A percentile compares a stretch with the other conserved stretches of the same genome.
phyloP scores from a whole-genome alignment of 2,888 invertebrate species.

The Microctonus hyperodae region DNA sequence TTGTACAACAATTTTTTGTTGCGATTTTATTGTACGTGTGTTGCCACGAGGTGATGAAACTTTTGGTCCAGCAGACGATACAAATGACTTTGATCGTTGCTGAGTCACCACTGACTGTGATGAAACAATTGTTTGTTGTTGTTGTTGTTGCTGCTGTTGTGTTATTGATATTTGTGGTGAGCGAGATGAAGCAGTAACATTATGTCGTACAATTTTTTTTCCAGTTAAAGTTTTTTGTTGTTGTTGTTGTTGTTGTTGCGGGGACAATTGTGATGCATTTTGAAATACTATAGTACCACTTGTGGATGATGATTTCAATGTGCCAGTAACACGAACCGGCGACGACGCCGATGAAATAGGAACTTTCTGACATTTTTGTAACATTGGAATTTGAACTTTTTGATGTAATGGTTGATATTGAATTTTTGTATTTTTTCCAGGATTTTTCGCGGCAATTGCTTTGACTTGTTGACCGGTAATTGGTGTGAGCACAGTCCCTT shows the following conservation, averaged over 20 bases:
- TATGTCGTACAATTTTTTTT: constrained; percentile 47
- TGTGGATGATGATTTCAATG: constrained; percentile 57
- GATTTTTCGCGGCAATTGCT: constrained; percentile 49
- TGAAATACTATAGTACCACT: constrained; percentile 55
- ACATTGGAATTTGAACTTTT: constrained; percentile 49
- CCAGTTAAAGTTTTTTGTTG: constrained; percentile 41
- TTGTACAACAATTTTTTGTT: constrained; percentile 48
- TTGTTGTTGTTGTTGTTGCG: not conserved
- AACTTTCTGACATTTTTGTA: constrained; percentile 59
- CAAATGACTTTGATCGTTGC: constrained; percentile 42
- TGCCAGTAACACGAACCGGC: constrained; percentile 49
- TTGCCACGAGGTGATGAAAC: constrained; percentile 43
- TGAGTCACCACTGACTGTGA: constrained; percentile 38
- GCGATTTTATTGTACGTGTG: constrained; percentile 45
- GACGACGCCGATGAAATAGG: constrained; percentile 53
- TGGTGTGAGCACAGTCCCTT: constrained; percentile 55
- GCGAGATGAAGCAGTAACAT: constrained; percentile 38
- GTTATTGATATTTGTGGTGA: constrained; percentile 40
- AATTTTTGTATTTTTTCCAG: constrained; percentile 48
- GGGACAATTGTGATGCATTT: constrained; percentile 35
- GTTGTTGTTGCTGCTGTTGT: not conserved
- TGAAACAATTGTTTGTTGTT: not conserved
- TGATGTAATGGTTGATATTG: constrained; percentile 55
- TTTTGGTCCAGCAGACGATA: constrained; percentile 40
- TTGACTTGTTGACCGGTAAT: constrained; percentile 61